phyloP scores from a whole-genome alignment of 2,888 invertebrate genomes.

The Crematogaster levior region DNA sequence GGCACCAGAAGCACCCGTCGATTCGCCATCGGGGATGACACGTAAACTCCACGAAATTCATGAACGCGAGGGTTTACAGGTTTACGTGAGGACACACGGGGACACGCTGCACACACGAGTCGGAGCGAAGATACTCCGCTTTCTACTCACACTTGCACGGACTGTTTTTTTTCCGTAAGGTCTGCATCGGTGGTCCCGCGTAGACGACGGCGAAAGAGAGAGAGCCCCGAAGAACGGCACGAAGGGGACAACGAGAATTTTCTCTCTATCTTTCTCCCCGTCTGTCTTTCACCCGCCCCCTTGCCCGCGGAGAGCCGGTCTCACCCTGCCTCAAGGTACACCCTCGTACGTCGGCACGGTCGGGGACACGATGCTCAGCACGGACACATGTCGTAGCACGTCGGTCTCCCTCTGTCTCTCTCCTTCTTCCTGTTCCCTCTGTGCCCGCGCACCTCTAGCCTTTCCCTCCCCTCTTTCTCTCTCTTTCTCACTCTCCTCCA shows the following conservation, averaged over 20 bases:
- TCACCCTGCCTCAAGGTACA: slow-evolving; percentile 57
- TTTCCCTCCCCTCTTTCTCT: slow-evolving; percentile 8
- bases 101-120: not conserved
- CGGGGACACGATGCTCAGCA: slow-evolving; percentile 69
- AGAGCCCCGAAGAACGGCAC: slow-evolving; percentile 54
- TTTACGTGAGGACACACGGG: not conserved
- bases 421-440: slow-evolving; percentile 17
- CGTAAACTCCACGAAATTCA: no score
- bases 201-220: slow-evolving; percentile 65
- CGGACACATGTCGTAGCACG: slow-evolving; percentile 73
- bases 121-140: slow-evolving; percentile 2
- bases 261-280: slow-evolving; percentile 52
- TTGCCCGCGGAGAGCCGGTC: slow-evolving; percentile 10
- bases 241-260: slow-evolving; percentile 57
- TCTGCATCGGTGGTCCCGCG: slow-evolving; percentile 90
- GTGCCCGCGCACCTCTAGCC: slow-evolving; percentile 13
- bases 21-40: not conserved
- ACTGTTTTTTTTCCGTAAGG: slow-evolving; percentile 96
- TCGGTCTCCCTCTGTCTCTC: slow-evolving; percentile 52
- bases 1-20: slow-evolving; percentile 54
- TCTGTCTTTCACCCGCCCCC: slow-evolving; percentile 8
- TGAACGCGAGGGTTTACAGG: no score
- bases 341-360: slow-evolving; percentile 69
- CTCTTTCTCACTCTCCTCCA: not conserved
- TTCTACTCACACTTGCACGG: slow-evolving; percentile 96